These are phyloP conservation scores for Grammomys dolichurus DNA, from an alignment of 2,113 vertebrate genomes.

Conservation along the genomic window DNA sequence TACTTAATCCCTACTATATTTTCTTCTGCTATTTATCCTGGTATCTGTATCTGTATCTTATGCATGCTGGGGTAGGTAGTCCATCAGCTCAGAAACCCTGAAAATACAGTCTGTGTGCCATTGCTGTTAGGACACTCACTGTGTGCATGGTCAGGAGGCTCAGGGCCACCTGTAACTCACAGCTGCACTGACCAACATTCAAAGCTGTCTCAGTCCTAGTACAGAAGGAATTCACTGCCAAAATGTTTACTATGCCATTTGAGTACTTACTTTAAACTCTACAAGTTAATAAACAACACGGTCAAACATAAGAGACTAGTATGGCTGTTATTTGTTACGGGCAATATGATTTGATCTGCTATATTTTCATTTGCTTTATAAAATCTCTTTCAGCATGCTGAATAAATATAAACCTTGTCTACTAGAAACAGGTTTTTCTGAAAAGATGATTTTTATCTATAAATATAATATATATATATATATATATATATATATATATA, in stretches of 20 bases:
- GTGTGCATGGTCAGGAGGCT: neutral
- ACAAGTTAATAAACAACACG: slow-evolving; percentile 45
- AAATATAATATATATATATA: slow-evolving; percentile 2
- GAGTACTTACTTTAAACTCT: slow-evolving; percentile 58
- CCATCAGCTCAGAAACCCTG: neutral
- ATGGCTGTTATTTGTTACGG: slow-evolving; percentile 68
- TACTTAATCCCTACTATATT: neutral
- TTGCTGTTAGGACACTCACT: neutral
- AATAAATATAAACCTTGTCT: slow-evolving; percentile 70
- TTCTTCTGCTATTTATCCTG: neutral
- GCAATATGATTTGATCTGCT: slow-evolving; percentile 65
- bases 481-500: neutral
- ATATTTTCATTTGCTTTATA: slow-evolving; percentile 64
- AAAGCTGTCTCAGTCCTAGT: neutral
- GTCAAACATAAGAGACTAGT: slow-evolving; percentile 42
- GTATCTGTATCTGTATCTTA: neutral
- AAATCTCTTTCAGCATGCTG: slow-evolving; percentile 12
- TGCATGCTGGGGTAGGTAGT: neutral
- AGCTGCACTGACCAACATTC: neutral
- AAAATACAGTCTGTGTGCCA: neutral
- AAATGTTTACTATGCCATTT: neutral
- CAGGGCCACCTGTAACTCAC: neutral
- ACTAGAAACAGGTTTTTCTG: slow-evolving; percentile 43
- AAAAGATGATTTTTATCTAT: slow-evolving; percentile 72
- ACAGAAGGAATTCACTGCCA: neutral